These are phyloP conservation scores for Rhagium mordax DNA, from an alignment of 2,888 invertebrate species.

Conservation along the genomic window DNA sequence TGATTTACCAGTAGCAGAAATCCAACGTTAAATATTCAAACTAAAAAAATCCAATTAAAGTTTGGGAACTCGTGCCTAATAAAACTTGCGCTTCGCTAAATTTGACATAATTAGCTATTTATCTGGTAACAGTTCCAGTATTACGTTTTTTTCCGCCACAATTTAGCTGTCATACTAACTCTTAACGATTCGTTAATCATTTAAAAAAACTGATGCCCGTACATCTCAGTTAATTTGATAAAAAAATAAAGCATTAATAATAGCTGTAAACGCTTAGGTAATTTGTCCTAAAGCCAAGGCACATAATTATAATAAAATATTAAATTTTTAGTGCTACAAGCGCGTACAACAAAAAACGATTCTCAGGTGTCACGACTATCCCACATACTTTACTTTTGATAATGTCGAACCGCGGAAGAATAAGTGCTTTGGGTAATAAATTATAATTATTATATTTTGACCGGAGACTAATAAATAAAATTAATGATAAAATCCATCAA, in stretches of 20 bases:
- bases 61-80: too few species aligned
- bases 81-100: too few species aligned
- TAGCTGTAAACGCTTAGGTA: not conserved
- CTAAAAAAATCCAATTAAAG: too few species aligned
- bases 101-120: too few species aligned
- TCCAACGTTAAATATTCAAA: too few species aligned
- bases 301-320: conserved; percentile 5
- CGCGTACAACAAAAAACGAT: not conserved
- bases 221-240: not conserved
- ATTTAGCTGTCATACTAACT: not conserved
- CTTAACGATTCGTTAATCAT: not conserved
- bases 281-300: not conserved
- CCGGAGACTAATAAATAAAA: conserved; percentile 42
- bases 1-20: too few species aligned
- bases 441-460: conserved; percentile 32
- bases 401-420: conserved; percentile 22
- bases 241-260: not conserved
- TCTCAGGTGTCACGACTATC: conserved; percentile 22
- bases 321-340: not conserved
- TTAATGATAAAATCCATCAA: conserved; percentile 41
- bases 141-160: not conserved
- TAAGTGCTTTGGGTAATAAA: conserved; percentile 26
- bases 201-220: not conserved
- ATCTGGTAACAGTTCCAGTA: too few species aligned
- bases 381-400: conserved; percentile 4